Conservation (phyloP, 2,113 vertebrate genomes). For the Leucoraja erinaceus region DNA sequence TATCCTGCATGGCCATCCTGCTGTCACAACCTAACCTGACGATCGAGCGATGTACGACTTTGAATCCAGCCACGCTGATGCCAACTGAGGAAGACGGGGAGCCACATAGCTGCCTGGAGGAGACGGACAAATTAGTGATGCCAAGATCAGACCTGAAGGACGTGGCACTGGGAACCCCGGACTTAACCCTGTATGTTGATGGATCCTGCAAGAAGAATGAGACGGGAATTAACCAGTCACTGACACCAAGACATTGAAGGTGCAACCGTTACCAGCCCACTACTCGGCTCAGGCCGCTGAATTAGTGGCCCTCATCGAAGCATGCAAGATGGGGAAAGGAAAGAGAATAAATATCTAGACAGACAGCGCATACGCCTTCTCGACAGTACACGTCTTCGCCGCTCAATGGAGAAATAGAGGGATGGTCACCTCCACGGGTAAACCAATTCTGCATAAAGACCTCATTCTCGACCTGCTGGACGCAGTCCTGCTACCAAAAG, state of each 20-base stretch:
- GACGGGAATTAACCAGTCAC: not conserved
- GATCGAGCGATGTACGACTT: not conserved
- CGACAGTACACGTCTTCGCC: not conserved
- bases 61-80: no score
- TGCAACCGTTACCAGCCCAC: not conserved
- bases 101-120: not conserved
- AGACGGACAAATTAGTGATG: no score
- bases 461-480: not conserved
- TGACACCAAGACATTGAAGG: no score
- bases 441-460: not conserved
- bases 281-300: slow-evolving; percentile 21
- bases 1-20: not conserved
- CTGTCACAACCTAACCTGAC: not conserved
- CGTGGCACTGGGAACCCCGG: not conserved
- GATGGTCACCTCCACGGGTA: not conserved
- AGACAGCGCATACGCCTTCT: not conserved
- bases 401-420: not conserved
- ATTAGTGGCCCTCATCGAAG: not conserved
- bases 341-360: not conserved
- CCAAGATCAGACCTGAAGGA: not conserved
- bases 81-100: not conserved
- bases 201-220: not conserved
- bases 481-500: not conserved
- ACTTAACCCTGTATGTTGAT: not conserved
- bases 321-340: not conserved